Percentiles rank a stretch among this genome's conserved stretches.
Conservation (phyloP, 2,797 vertebrate genomes). For the Natrix natrix region DNA sequence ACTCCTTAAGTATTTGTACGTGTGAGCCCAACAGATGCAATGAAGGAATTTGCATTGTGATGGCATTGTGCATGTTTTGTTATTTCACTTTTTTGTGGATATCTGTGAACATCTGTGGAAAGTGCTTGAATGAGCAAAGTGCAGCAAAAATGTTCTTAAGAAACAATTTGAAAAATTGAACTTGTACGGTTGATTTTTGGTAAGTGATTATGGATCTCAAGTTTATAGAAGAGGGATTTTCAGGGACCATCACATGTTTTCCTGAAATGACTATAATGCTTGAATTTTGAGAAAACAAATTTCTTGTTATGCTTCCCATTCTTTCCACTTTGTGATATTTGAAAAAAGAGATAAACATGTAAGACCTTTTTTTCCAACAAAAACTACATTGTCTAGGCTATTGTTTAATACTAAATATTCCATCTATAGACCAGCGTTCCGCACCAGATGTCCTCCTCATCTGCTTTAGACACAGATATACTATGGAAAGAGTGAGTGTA, state of each 20-base stretch:
- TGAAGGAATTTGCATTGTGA: neutral
- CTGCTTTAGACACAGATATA: neutral
- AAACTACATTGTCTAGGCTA: neutral
- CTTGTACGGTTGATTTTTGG: neutral
- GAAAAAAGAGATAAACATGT: neutral
- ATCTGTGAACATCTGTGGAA: neutral
- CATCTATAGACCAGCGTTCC: neutral
- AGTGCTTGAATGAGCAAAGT: neutral
- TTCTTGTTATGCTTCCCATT: neutral
- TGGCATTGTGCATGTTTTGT: neutral
- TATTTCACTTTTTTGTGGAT: neutral
- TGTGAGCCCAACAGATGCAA: neutral
- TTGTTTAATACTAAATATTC: neutral
- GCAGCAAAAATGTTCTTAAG: neutral
- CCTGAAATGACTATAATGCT: neutral
- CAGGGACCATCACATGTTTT: neutral
- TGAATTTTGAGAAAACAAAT: neutral
- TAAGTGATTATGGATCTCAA: neutral
- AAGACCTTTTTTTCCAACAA: neutral
- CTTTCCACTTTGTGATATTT: neutral
- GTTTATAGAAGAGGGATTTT: neutral
- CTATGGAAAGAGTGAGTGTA: neutral
- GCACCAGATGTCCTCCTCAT: neutral
- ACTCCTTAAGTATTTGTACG: neutral
- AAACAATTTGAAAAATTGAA: neutral